These are phyloP conservation scores for Micromys minutus DNA, from an alignment of 2,113 vertebrate genomes.

Conservation along the genomic window DNA sequence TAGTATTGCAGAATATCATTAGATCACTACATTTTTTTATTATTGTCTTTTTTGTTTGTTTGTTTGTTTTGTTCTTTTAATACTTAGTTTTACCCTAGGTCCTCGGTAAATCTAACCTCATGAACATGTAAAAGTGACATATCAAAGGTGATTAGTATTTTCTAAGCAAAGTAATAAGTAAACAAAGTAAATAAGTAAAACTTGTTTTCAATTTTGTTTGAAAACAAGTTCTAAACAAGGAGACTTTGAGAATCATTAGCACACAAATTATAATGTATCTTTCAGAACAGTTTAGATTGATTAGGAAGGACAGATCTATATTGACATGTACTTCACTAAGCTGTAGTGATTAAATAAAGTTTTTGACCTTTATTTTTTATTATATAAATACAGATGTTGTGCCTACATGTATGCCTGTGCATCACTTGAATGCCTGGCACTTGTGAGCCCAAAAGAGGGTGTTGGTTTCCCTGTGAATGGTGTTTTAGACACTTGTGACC, in stretches of 20 bases:
- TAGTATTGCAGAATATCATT: not conserved
- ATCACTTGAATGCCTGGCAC: not conserved
- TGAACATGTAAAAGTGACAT: constrained; percentile 20
- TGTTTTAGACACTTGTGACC: not conserved
- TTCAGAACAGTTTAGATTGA: not conserved
- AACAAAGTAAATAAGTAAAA: no score
- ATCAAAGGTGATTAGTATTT: constrained; percentile 8
- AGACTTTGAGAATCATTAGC: not conserved
- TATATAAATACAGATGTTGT: not conserved
- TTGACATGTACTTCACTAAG: not conserved
- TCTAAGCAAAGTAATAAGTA: not conserved
- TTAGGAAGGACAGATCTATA: not conserved
- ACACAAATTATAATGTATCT: not conserved
- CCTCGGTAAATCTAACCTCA: not conserved
- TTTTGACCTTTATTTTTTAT: not conserved
- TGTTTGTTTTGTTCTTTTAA: not conserved
- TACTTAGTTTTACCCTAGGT: not conserved
- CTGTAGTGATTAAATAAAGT: not conserved
- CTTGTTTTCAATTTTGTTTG: constrained; percentile 2
- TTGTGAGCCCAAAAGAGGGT: not conserved
- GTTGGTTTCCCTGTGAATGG: not conserved
- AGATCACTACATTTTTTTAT: not conserved
- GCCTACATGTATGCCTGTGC: not conserved
- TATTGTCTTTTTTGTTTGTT: not conserved
- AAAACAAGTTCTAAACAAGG: not conserved